Conservation (phyloP, 2,113 vertebrate species). For the Prionailurus bengalensis region DNA sequence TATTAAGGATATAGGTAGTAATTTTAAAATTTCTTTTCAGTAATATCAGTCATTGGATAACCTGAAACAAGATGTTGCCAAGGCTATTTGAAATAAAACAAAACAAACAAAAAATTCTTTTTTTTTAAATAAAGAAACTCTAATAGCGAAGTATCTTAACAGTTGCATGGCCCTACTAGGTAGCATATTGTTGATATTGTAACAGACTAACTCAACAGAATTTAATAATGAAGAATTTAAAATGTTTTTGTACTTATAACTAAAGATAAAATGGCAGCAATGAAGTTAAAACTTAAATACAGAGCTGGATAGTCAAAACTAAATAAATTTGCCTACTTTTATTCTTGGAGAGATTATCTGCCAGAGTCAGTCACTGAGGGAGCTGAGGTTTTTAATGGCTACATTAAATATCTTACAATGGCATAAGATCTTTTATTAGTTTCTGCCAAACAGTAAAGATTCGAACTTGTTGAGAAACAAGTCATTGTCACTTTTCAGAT, state of each 20-base stretch:
- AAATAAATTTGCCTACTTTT: slow-evolving; percentile 53
- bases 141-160: background rate
- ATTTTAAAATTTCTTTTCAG: slow-evolving; percentile 24
- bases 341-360: background rate
- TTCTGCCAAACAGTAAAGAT: slow-evolving; percentile 18
- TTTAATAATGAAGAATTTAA: background rate
- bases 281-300: slow-evolving; percentile 48
- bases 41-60: background rate
- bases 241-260: background rate
- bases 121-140: background rate
- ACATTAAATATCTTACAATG: slow-evolving; percentile 15
- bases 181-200: background rate
- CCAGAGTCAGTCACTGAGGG: background rate
- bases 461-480: background rate
- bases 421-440: background rate
- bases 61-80: background rate
- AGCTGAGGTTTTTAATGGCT: background rate
- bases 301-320: background rate
- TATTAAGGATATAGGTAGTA: background rate
- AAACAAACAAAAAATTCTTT: background rate
- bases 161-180: background rate
- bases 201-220: background rate
- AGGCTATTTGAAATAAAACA: background rate
- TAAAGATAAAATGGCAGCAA: slow-evolving; percentile 28
- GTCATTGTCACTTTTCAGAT: background rate